phyloP scores from a whole-genome alignment of 1,140 invertebrate species.

The Geopemphigus sp. region DNA sequence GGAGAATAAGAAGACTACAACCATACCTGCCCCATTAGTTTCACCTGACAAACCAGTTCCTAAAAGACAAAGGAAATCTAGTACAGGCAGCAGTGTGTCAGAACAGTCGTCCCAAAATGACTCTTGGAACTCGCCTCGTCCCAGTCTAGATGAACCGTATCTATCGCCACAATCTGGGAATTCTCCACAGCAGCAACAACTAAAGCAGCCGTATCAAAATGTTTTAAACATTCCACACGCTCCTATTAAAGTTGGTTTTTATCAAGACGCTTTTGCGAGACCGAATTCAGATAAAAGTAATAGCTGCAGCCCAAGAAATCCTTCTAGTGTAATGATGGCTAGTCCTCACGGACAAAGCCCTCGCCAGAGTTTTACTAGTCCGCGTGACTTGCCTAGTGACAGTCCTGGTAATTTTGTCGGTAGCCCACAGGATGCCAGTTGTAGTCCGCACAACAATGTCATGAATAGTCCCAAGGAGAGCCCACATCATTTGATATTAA shows the following conservation, averaged over 20 bases:
- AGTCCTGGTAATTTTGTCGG: conserved; percentile 40
- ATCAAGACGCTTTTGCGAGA: conserved; percentile 72
- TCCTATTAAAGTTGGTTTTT: conserved; percentile 72
- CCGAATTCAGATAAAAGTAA: conserved; percentile 71
- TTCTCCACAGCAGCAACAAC: conserved; percentile 63
- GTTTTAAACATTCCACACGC: conserved; percentile 63
- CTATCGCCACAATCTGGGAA: conserved; percentile 64
- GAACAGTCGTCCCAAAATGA: conserved; percentile 68
- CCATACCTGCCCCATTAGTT: conserved; percentile 54
- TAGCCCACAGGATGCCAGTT: conserved; percentile 46
- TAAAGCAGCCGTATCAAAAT: conserved; percentile 44
- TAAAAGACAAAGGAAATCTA: conserved; percentile 62
- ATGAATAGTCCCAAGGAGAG: conserved; percentile 33
- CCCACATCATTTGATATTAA: conserved; percentile 46
- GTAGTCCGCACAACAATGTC: conserved; percentile 42
- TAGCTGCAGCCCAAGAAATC: conserved; percentile 54
- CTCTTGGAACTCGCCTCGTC: conserved; percentile 61
- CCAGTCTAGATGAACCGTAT: conserved; percentile 65
- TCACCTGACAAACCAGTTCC: conserved; percentile 55
- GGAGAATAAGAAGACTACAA: conserved; percentile 54
- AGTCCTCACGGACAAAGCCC: conserved; percentile 50
- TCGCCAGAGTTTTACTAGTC: conserved; percentile 51
- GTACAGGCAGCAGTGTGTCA: conserved; percentile 71
- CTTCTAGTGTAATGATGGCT: conserved; percentile 41
- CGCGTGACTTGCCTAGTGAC: conserved; percentile 50